Evolutionary conservation across 2,888 invertebrate genomes (phyloP), one percentile per base, ranked within the genome.

Genomic region (Carpatolechia fugitivella): DNA sequence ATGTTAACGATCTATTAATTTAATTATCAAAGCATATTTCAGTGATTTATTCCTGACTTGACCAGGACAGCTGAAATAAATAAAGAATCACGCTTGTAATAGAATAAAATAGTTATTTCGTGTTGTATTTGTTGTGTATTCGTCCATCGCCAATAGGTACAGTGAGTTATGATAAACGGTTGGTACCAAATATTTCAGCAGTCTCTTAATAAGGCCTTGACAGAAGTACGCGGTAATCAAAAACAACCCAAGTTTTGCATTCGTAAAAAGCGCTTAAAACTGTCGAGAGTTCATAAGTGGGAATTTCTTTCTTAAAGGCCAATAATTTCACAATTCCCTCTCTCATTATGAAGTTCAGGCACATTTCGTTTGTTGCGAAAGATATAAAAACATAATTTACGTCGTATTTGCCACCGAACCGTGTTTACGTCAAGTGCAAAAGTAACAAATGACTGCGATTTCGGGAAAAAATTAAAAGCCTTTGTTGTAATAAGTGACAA

Each of bases 221-320:
- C 68, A 73, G 71, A 74, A 74, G 69, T 65, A 64, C 60, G 65
- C 64, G 59, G 70, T 72, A 80, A 82, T 78, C 72, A 82, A 78
- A 70, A 75, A 66, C 69, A 68, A 69, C 64, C 61, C 68, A 65
- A 76, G 69, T 78, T 52, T 77, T 74, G 66, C 65, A 69, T 64
- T 74, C 75, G 69, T 78, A 82, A 81, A 82, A 78, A 72, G 56
- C 59, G 61, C 64, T 77, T 78, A 74, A 77, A 80, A 76, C 70
- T 68, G 74, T 72, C 69, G 68, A 64, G 65, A 63, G 69, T 71
- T 78, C 74, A 75, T 79, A 76, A 50, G 13, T 62, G 69, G 72
- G 68, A 66, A 64, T 64, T 50, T 50, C 66, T 68, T 63, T 62
- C 61, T 68, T 68, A 69, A 77, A 77, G 66, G 76, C 65, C 70